These are phyloP conservation scores for Melanchra persicariae DNA, from an alignment of 2,888 invertebrate genomes.

Conservation along the genomic window DNA sequence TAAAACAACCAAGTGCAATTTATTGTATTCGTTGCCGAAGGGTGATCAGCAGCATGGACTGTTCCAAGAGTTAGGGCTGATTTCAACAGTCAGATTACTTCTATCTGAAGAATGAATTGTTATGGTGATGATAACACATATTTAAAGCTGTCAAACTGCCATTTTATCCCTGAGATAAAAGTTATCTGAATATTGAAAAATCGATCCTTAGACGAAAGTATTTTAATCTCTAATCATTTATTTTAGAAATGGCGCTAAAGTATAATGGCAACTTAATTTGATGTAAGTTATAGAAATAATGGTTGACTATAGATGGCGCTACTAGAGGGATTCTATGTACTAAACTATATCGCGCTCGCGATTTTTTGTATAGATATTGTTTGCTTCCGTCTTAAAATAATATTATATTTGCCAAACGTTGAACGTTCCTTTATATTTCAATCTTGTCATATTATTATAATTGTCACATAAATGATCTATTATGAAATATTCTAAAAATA, in stretches of 20 bases:
- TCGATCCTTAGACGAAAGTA: conserved; percentile 1
- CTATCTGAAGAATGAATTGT: not conserved
- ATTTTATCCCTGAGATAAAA: not conserved
- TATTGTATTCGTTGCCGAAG: not conserved
- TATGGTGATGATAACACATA: not conserved
- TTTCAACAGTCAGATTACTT: not conserved
- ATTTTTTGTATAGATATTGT: conserved; percentile 34
- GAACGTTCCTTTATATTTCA: conserved; percentile 59
- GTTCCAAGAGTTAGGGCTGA: not conserved
- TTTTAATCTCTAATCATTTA: conserved; percentile 16
- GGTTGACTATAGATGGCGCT: conserved; percentile 51
- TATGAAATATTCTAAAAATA: conserved; percentile 42
- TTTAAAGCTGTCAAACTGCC: not conserved
- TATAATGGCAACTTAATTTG: conserved; percentile 30
- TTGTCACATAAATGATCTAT: conserved; percentile 40
- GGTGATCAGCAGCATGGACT: not conserved
- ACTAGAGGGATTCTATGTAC: conserved; percentile 27
- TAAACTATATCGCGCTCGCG: conserved; percentile 32
- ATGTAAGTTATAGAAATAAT: conserved; percentile 36
- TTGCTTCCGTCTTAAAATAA: conserved; percentile 48
- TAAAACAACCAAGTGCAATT: not conserved
- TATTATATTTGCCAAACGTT: conserved; percentile 59
- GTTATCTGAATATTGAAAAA: not conserved
- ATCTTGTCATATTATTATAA: conserved; percentile 54
- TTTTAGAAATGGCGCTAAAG: conserved; percentile 24